Conservation (phyloP, 1,140 invertebrate genomes). For the Zophobas morio region DNA sequence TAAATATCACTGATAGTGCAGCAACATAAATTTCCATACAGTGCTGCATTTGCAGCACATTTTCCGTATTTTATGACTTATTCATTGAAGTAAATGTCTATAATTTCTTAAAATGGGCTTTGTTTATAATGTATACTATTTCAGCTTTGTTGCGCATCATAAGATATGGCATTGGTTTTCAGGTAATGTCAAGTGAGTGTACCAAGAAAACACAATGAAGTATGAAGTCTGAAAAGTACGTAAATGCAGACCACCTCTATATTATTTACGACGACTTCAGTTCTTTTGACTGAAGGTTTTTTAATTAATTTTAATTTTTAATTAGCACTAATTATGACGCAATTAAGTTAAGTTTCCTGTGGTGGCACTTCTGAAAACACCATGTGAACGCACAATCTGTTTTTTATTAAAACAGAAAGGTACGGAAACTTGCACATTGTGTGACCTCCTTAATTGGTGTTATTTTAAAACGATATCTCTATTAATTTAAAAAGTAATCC, state of each 20-base stretch:
- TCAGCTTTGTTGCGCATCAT: conserved; percentile 14
- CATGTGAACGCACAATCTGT: no score
- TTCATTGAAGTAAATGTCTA: conserved; percentile 34
- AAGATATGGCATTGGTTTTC: background rate
- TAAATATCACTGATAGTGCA: conserved; percentile 32
- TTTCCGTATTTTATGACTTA: conserved; percentile 40
- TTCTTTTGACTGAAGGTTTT: background rate
- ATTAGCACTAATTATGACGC: background rate
- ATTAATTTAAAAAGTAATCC: conserved; percentile 9
- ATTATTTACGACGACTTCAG: no score
- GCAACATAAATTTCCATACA: conserved; percentile 26
- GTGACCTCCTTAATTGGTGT: background rate
- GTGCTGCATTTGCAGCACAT: conserved; percentile 35
- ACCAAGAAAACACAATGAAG: no score
- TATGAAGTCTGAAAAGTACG: no score
- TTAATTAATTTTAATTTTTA: background rate
- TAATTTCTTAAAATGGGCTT: conserved; percentile 37
- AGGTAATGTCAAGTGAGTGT: no score
- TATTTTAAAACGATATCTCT: background rate
- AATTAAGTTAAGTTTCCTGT: no score
- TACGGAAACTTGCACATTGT: no score
- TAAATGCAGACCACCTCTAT: no score
- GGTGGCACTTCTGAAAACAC: no score
- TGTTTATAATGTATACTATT: conserved; percentile 39
- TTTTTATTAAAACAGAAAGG: background rate